phyloP scores from a whole-genome alignment of 2,113 vertebrate species.

The Hippocampus barbouri region DNA sequence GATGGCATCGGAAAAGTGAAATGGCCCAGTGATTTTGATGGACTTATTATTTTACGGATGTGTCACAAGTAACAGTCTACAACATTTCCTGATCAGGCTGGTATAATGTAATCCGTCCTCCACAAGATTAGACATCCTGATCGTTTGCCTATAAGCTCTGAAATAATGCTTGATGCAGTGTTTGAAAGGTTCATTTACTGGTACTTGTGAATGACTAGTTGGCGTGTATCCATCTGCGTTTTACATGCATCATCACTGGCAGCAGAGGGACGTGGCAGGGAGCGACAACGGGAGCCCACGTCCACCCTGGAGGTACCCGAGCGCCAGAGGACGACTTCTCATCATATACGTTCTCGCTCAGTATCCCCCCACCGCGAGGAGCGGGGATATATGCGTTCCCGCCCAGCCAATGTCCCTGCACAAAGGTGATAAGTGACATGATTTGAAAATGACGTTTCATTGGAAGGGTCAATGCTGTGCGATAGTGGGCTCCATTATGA shows the following conservation, averaged over 20 bases:
- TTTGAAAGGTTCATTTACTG: neutral
- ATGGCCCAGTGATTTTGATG: too few relatives aligned
- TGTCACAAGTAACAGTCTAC: neutral
- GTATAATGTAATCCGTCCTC: neutral
- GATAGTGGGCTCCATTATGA: neutral
- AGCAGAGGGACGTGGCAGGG: constrained; percentile 62
- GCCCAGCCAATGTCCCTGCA: constrained; percentile 88
- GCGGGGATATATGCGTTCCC: constrained; percentile 86
- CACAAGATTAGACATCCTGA: neutral
- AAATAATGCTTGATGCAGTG: neutral
- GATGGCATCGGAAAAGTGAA: too few relatives aligned
- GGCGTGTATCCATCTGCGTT: neutral
- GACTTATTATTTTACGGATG: neutral
- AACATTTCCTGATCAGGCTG: neutral
- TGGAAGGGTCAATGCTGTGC: neutral
- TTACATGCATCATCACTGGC: constrained; percentile 12
- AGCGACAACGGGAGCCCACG: constrained; percentile 66
- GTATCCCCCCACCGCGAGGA: constrained; percentile 93
- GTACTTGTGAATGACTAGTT: constrained; percentile 5
- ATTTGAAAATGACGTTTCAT: neutral
- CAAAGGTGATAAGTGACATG: constrained; percentile 81
- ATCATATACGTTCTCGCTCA: constrained; percentile 91
- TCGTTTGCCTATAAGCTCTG: neutral
- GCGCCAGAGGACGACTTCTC: constrained; percentile 76
- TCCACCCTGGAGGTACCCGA: constrained; percentile 92